phyloP scores from a whole-genome alignment of 92 coral and sea anemone genomes.

The Palythoa grandiflora region DNA sequence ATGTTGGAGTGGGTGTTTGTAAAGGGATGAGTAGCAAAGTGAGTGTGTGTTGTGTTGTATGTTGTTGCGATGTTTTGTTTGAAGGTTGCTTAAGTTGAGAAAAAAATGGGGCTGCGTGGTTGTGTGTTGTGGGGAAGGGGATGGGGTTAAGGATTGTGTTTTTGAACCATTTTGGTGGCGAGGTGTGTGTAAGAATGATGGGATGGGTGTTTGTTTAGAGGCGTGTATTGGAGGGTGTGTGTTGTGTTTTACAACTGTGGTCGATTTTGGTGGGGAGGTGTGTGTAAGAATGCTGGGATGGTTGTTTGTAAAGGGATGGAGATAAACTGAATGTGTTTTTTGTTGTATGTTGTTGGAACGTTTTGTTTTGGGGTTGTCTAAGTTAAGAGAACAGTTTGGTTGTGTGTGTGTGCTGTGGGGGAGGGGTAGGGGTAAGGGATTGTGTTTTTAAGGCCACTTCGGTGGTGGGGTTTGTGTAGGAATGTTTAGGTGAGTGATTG shows the following conservation, averaged over 20 bases:
- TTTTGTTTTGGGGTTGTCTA: slow-evolving; percentile 14
- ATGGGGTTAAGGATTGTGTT: background rate
- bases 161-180: background rate
- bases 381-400: background rate
- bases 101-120: slow-evolving; percentile 17
- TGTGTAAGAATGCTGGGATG: slow-evolving; percentile 23
- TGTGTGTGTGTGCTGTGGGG: slow-evolving; percentile 12
- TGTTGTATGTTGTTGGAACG: background rate
- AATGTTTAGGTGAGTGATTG: background rate
- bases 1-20: slow-evolving; percentile 25
- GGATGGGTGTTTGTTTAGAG: background rate
- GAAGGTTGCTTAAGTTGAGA: background rate
- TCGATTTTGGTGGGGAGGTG: slow-evolving; percentile 14
- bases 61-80: slow-evolving; percentile 24
- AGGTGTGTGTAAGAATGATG: no score
- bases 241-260: slow-evolving; percentile 2
- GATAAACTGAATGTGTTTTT: background rate
- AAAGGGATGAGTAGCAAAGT: slow-evolving; percentile 16
- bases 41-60: slow-evolving; percentile 4
- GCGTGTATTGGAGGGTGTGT: background rate
- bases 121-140: slow-evolving; percentile 14
- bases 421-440: background rate
- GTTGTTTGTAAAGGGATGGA: slow-evolving; percentile 12
- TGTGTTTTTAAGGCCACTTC: background rate
- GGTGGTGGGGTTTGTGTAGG: background rate